Evolutionary conservation across 2,797 vertebrate genomes (phyloP), one percentile per base, ranked within the genome.

Genomic region (Lates japonicus): DNA sequence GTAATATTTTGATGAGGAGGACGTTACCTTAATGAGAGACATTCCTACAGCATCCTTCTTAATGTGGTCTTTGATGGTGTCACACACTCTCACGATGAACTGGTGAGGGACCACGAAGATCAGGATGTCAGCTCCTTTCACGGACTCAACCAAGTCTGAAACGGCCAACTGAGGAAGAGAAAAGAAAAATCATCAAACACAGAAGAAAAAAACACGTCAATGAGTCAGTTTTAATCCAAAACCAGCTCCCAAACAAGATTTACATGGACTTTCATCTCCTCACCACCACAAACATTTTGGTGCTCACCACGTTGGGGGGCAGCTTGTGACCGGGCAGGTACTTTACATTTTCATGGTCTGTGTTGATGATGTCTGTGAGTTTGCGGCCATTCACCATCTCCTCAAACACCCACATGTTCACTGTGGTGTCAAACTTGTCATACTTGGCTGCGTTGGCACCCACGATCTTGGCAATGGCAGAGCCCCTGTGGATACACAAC

Each of bases 331-430:
- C 98, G 0, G 97, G 98, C 81, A 99, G 95, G 85, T 99, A 99
- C 82, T 98, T 99, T 85, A 98, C 95, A 1, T 99, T 99, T 83
- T 99, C 98, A 0, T 99, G 98, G 77, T 99, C 96, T 0, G 92
- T 96, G 94, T 99, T 99, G 94, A 99, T 99, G 93, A 99, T 97
- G 73, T 99, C 98, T 0, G 97, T 97, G 87, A 99, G 97, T 46
- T 97, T 97, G 57, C 94, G 96, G 29, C 96, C 96, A 0, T 90
- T 92, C 54, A 99, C 89, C 46, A 90, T 96, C 94, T 99, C 98
- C 88, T 99, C 97, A 71, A 99, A 98, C 87, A 99, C 98, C 98
- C 98, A 99, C 98, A 99, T 99, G 87, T 92, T 96, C 83, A 99
- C 97, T 0, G 84, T 95, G 9, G 76, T 94, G 75, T 98, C 96